phyloP scores from a whole-genome alignment of 1,140 invertebrate genomes.

The Drosophila bifasciata region DNA sequence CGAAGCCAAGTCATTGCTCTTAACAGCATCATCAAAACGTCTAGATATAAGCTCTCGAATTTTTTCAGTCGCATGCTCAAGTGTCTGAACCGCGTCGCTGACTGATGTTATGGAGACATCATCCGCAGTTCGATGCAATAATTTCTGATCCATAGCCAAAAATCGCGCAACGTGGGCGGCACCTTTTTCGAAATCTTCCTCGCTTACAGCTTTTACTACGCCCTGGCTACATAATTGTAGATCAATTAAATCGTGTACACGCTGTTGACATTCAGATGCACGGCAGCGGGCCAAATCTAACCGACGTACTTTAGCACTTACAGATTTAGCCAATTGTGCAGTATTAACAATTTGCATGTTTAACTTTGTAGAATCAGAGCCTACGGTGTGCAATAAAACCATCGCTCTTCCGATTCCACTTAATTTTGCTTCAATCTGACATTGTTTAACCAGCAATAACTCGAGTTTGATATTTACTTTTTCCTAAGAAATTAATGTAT shows the following conservation, averaged over 20 bases:
- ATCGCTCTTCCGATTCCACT: conserved; percentile 85
- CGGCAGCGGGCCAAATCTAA: conserved; percentile 96
- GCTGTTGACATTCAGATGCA: conserved; percentile 96
- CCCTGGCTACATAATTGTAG: conserved; percentile 97
- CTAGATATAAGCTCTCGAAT: conserved; percentile 89
- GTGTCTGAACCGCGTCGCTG: conserved; percentile 88
- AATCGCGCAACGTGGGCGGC: conserved; percentile 98
- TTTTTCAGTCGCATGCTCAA: conserved; percentile 92
- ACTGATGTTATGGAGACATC: conserved; percentile 86
- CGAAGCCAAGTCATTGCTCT: conserved; percentile 93
- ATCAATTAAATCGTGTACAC: conserved; percentile 98
- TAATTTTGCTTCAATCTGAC: conserved; percentile 86
- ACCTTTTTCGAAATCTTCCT: conserved; percentile 96
- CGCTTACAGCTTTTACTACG: conserved; percentile 94
- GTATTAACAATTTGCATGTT: conserved; percentile 94
- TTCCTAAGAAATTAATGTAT: conserved; percentile 74
- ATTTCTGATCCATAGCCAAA: conserved; percentile 96
- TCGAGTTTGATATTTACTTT: conserved; percentile 85
- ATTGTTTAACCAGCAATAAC: conserved; percentile 85
- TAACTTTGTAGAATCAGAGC: conserved; percentile 90
- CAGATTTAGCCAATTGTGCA: conserved; percentile 95
- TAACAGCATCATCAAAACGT: conserved; percentile 96
- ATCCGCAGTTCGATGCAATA: conserved; percentile 91
- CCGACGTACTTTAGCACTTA: conserved; percentile 97
- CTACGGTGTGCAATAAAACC: conserved; percentile 86